phyloP scores from a whole-genome alignment of 2,888 invertebrate species.

The Philaethria dido region DNA sequence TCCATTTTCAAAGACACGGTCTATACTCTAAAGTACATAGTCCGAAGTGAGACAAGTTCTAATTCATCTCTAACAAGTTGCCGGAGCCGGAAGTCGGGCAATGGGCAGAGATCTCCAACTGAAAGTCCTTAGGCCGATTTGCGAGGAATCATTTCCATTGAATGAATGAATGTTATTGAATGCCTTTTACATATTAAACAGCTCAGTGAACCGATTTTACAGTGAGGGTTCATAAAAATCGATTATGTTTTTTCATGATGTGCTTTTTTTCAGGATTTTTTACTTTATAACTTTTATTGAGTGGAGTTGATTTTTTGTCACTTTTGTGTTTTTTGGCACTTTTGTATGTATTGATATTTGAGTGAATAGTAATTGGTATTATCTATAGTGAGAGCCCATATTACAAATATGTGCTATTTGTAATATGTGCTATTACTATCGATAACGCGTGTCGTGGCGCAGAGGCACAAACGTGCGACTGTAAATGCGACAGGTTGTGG shows the following conservation, averaged over 20 bases:
- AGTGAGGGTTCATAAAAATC: constrained; percentile 14
- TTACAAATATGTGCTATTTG: no score
- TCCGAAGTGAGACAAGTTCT: constrained; percentile 27
- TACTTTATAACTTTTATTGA: constrained; percentile 3
- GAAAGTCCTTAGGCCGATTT: constrained; percentile 26
- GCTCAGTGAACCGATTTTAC: constrained; percentile 14
- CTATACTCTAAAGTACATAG: constrained; percentile 12
- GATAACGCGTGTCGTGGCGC: no score
- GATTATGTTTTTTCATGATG: constrained; percentile 5
- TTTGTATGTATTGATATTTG: no score
- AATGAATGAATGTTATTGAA: constrained; percentile 16
- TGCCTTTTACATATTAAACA: constrained; percentile 19
- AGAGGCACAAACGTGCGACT: no score
- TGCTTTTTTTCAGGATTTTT: constrained; percentile 6
- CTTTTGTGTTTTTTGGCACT: background rate
- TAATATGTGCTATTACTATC: no score
- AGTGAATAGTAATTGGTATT: no score
- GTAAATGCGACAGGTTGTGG: no score
- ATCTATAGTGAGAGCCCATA: no score
- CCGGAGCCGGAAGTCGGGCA: constrained; percentile 26
- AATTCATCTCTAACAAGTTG: constrained; percentile 35
- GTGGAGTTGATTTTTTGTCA: background rate
- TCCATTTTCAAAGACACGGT: background rate
- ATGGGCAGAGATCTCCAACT: constrained; percentile 28
- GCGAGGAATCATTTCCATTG: constrained; percentile 6